A percentile compares a stretch with the other conserved stretches of the same genome.
Evolutionary conservation across 2,888 invertebrate species (phyloP).

Genomic region (Aethes cnicana): DNA sequence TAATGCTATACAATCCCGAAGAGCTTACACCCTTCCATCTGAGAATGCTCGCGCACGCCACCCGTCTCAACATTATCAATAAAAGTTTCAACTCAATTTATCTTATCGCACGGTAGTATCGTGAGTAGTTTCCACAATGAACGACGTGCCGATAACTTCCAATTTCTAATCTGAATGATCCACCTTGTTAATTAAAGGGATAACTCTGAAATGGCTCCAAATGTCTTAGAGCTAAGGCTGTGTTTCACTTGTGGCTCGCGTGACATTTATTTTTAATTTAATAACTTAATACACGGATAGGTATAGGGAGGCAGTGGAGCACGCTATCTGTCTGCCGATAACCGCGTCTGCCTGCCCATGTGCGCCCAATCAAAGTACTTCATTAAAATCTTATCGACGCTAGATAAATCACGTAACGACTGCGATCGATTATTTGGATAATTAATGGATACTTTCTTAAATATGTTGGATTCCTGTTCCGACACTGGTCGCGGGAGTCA

Average conservation of each 20-base stretch:
- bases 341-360: slow-evolving; percentile 68
- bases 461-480: slow-evolving; percentile 71
- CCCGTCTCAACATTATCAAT: slow-evolving; percentile 69
- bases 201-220: slow-evolving; percentile 47
- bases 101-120: slow-evolving; percentile 79
- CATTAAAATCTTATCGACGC: slow-evolving; percentile 82
- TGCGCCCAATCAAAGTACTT: slow-evolving; percentile 81
- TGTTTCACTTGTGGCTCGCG: slow-evolving; percentile 41
- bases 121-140: slow-evolving; percentile 79
- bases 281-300: slow-evolving; percentile 78
- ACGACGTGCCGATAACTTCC: slow-evolving; percentile 80
- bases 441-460: slow-evolving; percentile 75
- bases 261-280: slow-evolving; percentile 75
- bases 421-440: slow-evolving; percentile 81
- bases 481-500: slow-evolving; percentile 52
- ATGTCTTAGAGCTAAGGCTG: slow-evolving; percentile 43
- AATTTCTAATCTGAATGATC: slow-evolving; percentile 80
- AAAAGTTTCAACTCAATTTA: slow-evolving; percentile 74
- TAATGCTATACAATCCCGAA: background rate
- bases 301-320: slow-evolving; percentile 73
- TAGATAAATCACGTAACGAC: slow-evolving; percentile 81
- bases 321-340: slow-evolving; percentile 71
- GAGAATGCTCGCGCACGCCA: slow-evolving; percentile 49
- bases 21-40: background rate
- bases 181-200: slow-evolving; percentile 72